Percentiles rank a stretch among this genome's conserved stretches.
Evolutionary conservation across 2,888 invertebrate species (phyloP).

Genomic region (Autographa gamma): DNA sequence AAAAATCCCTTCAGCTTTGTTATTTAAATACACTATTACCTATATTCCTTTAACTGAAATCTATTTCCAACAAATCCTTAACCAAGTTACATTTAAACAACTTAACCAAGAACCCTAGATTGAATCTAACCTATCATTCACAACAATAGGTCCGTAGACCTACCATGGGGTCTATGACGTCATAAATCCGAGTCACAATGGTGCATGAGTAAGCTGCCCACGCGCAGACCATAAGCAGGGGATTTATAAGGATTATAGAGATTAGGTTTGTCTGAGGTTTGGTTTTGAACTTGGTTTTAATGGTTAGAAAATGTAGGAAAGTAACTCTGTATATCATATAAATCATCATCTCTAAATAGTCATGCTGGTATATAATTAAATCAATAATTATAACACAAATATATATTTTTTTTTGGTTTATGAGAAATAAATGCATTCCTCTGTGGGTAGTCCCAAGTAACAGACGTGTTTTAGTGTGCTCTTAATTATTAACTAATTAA

Average conservation of each 20-base stretch:
- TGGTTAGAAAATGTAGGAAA: background rate
- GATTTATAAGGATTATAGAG: background rate
- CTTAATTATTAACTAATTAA: no score
- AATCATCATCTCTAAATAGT: no score
- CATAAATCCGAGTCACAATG: conserved; percentile 38
- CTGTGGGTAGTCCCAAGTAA: no score
- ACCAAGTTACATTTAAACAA: background rate
- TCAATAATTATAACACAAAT: no score
- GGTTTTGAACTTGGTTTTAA: background rate
- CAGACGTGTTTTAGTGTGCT: no score
- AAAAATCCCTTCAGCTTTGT: no score
- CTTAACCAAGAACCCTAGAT: background rate
- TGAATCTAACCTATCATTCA: background rate
- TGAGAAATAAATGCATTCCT: no score
- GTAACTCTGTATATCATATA: no score
- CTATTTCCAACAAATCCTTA: no score
- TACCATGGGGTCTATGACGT: conserved; percentile 43
- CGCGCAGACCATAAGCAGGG: background rate
- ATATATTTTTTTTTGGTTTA: no score
- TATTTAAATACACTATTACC: background rate
- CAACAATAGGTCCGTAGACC: background rate
- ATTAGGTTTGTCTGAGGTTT: background rate
- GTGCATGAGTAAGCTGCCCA: conserved; percentile 3
- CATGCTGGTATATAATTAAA: no score
- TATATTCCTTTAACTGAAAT: background rate